Percentiles rank a stretch among this genome's conserved stretches.
Conservation (phyloP, 92 coral and sea anemone genomes). For the Zoanthus sansibaricus region DNA sequence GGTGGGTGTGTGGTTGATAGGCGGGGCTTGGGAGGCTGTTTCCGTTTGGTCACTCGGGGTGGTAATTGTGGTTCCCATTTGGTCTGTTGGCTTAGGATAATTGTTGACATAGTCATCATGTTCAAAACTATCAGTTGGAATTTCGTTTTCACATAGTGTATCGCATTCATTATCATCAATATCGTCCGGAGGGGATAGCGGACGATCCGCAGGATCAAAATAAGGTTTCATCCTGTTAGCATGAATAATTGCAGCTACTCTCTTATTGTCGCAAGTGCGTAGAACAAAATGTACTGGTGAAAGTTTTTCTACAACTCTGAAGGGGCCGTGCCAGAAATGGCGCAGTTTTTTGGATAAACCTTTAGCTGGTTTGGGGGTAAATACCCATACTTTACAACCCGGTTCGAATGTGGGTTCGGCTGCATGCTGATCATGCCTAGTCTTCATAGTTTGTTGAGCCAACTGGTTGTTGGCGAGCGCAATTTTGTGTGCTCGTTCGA, state of each 20-base stretch:
- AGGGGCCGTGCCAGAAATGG: slow-evolving; percentile 64
- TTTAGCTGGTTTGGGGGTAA: slow-evolving; percentile 40
- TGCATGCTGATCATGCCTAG: slow-evolving; percentile 52
- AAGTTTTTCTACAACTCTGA: slow-evolving; percentile 36
- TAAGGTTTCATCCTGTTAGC: slow-evolving; percentile 62
- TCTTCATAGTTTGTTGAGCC: slow-evolving; percentile 70
- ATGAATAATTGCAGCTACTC: slow-evolving; percentile 54
- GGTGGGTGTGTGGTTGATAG: no score
- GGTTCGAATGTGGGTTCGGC: slow-evolving; percentile 28
- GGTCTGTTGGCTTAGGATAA: no score
- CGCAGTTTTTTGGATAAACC: slow-evolving; percentile 60
- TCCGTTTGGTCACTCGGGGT: no score
- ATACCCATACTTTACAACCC: slow-evolving; percentile 72
- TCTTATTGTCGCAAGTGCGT: slow-evolving; percentile 67
- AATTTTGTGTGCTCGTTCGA: slow-evolving; percentile 62
- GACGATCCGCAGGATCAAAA: slow-evolving; percentile 57
- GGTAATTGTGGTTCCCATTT: no score
- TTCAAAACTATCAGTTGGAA: no score
- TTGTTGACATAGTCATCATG: no score
- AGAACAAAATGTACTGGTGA: slow-evolving; percentile 41
- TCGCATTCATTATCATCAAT: slow-evolving; percentile 18
- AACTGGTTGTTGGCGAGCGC: slow-evolving; percentile 57
- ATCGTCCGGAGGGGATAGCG: slow-evolving; percentile 42
- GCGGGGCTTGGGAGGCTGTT: no score
- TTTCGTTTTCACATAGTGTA: slow-evolving; percentile 48